Evolutionary conservation across 2,888 invertebrate genomes (phyloP).

Genomic region (Gymnosoma rotundatum): DNA sequence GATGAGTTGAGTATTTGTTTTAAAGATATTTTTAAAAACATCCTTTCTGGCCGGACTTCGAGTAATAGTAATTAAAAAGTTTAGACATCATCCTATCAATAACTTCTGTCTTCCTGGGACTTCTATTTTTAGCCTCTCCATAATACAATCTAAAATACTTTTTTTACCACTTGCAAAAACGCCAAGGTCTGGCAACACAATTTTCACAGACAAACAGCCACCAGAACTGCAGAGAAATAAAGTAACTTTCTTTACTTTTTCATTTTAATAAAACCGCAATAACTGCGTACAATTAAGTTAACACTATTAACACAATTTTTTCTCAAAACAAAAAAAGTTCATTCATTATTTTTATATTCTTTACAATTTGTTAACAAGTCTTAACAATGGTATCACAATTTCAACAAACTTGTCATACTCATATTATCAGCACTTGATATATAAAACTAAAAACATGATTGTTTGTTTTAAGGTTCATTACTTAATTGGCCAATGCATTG

Average conservation of each 20-base stretch:
- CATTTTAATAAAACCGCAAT: slow-evolving; percentile 27
- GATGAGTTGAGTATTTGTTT: no score
- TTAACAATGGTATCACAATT: slow-evolving; percentile 21
- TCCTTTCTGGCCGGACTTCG: no score
- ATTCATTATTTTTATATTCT: not conserved
- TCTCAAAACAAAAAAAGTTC: no score
- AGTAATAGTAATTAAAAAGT: no score
- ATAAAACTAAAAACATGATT: slow-evolving; percentile 54
- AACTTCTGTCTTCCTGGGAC: no score
- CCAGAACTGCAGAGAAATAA: not conserved
- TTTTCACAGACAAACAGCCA: not conserved
- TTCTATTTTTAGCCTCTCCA: no score
- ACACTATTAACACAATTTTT: slow-evolving; percentile 40
- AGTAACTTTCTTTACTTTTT: not conserved
- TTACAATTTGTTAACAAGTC: slow-evolving; percentile 3
- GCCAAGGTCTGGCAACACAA: no score
- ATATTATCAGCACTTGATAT: slow-evolving; percentile 46
- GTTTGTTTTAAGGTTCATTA: slow-evolving; percentile 75
- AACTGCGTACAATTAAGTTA: slow-evolving; percentile 47
- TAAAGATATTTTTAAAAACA: no score
- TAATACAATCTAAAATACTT: no score
- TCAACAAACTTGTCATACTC: slow-evolving; percentile 15
- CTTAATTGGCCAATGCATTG: slow-evolving; percentile 75
- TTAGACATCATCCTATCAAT: no score
- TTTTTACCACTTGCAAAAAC: no score